Base-by-base conservation (phyloP, 2,888 invertebrate genomes). In the Galeruca laticollis region DNA sequence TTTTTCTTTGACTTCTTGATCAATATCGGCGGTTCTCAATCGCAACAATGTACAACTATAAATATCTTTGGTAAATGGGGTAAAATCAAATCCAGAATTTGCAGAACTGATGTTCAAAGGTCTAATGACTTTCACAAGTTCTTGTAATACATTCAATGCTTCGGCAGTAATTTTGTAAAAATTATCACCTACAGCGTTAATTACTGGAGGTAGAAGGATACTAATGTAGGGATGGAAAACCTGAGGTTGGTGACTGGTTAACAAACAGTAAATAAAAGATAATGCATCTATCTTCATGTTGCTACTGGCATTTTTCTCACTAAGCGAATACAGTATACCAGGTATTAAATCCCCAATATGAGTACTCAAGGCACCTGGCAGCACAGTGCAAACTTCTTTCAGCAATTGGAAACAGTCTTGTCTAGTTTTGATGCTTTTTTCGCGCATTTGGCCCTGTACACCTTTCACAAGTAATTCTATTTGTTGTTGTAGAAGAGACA, bases 141-240 rank as follows among this genome's bases (percentile, higher is more conserved):
- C 95, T 84, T 98, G 98, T 73, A 98, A 88, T 18, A 98, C 98
- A 26, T 95, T 87, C 65, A 99, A 87, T 1, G 98, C 98, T 85
- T 99, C 99, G 0, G 98, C 98, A 1, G 97, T 96, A 78, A 99
- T 98, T 88, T 99, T 99, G 87, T 99, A 99, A 88, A 99, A 99
- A 54, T 93, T 93, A 88, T 99, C 99, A 63, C 93, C 93, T 26
- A 99, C 97, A 43, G 97, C 94, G 70, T 92, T 89, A 59, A 97
- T 92, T 59, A 99, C 93, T 4, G 97, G 93, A 10, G 95, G 95
- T 72, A 95, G 89, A 51, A 97, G 86, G 31, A 92, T 89, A 2
- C 89, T 88, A 84, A 95, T 93, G 84, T 95, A 94, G 4, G 91
- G 89, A 78, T 95, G 93, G 86, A 98, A 96, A 1, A 92, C 92